Base-by-base conservation (phyloP, 1,140 invertebrate species). In the Hermetia illucens region DNA sequence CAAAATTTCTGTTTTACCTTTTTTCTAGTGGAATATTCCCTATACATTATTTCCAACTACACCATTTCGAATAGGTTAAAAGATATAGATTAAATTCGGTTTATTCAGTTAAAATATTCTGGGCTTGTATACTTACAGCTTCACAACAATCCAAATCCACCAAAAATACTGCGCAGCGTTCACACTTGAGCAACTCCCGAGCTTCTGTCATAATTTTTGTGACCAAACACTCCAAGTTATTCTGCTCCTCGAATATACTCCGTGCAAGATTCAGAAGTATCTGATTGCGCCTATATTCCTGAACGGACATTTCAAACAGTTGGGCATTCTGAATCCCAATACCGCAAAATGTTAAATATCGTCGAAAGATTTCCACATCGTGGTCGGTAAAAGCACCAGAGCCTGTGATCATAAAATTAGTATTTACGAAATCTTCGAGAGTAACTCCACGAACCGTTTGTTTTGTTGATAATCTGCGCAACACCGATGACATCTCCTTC, bases 311-410 rank as follows among this genome's bases (percentile, higher is more conserved):
- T 64, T 95, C 88, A 62, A 95, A 95, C 3, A 95, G 71, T 62
- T 95, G 90, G 30, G 92, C 92, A 65, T 97, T 97, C 64, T 94
- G 90, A 47, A 97, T 86, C 5, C 92, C 91, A 45, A 97, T 95
- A 4, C 91, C 91, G 61, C 92, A 95, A 63, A 97, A 97, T 4
- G 88, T 93, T 13, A 97, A 68, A 62, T 96, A 96, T 16, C 86
- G 68, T 39, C 77, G 70, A 51, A 83, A 83, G 17, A 83, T 72
- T 68, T 94, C 85, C 33, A 94, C 84, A 58, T 97, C 92, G 43
- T 79, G 76, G 5, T 80, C 68, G 1, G 82, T 88, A 59, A 96
- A 97, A 50, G 87, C 79, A 51, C 82, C 74, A 44, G 75, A 77
- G 21, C 70, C 69, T 71, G 44, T 6, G 41, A 36, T 35, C n/a